Percentiles rank a stretch among this genome's conserved stretches.
Conservation (phyloP, 2,888 invertebrate genomes). For the Cerastis leucographa region DNA sequence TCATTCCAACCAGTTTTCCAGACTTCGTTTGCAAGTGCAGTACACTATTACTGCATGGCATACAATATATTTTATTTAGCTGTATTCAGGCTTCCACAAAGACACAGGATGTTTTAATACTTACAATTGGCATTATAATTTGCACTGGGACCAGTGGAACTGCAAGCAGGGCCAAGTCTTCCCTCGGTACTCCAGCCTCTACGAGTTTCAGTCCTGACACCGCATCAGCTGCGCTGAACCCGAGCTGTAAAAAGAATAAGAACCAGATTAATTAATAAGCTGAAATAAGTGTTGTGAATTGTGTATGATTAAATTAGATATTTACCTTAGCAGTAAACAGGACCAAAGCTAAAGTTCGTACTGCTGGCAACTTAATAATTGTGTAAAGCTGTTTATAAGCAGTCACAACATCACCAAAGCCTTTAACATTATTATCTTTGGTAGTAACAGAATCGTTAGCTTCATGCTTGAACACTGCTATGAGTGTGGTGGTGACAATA, state of each 20-base stretch:
- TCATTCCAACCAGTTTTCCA: not conserved
- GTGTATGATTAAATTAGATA: not conserved
- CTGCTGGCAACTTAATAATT: constrained; percentile 95
- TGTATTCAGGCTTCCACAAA: no score
- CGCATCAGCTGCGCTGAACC: constrained; percentile 98
- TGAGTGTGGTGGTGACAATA: constrained; percentile 96
- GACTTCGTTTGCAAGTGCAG: not conserved
- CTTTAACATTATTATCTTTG: constrained; percentile 79
- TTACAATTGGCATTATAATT: constrained; percentile 96
- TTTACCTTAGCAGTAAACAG: constrained; percentile 97
- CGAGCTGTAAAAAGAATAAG: constrained; percentile 91
- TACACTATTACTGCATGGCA: not conserved
- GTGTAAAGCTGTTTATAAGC: constrained; percentile 96
- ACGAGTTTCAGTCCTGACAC: constrained; percentile 98
- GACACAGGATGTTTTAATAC: constrained; percentile 75
- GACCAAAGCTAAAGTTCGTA: constrained; percentile 94
- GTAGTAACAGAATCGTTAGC: constrained; percentile 83
- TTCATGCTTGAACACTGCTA: constrained; percentile 97
- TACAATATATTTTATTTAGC: not conserved
- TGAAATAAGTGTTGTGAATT: not conserved
- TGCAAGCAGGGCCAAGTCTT: constrained; percentile 97
- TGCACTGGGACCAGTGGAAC: constrained; percentile 98
- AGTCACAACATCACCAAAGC: constrained; percentile 86
- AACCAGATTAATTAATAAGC: not conserved
- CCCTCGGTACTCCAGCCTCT: constrained; percentile 98